phyloP scores from a whole-genome alignment of 2,113 vertebrate genomes.

The Aptenodytes patagonicus region DNA sequence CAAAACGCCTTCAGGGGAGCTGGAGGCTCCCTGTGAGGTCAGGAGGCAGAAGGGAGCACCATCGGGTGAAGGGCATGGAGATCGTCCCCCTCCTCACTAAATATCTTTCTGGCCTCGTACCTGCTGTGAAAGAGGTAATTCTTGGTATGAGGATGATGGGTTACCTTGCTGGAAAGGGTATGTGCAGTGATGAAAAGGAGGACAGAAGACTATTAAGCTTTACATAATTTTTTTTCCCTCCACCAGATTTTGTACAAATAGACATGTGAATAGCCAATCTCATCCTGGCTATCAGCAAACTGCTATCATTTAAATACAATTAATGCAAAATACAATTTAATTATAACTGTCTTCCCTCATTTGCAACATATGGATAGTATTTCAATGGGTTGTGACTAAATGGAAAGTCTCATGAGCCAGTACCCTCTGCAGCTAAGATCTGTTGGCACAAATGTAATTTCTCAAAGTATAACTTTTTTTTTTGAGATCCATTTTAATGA shows the following conservation, averaged over 20 bases:
- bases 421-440: neutral
- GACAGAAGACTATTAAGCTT: neutral
- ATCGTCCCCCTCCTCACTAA: neutral
- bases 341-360: neutral
- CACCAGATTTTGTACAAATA: neutral
- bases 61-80: rapidly evolving
- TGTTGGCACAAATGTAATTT: rapidly evolving
- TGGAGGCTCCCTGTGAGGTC: neutral
- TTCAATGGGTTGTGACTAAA: neutral
- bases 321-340: neutral
- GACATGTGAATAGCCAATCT: neutral
- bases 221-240: neutral
- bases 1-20: neutral
- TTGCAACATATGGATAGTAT: neutral
- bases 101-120: neutral
- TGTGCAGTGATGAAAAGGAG: neutral
- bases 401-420: neutral
- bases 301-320: neutral
- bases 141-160: neutral
- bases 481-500: neutral
- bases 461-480: neutral
- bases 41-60: neutral
- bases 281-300: neutral
- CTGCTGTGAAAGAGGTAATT: neutral
- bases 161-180: neutral